phyloP scores from a whole-genome alignment of 2,113 vertebrate genomes.

The Halichoeres trimaculatus region DNA sequence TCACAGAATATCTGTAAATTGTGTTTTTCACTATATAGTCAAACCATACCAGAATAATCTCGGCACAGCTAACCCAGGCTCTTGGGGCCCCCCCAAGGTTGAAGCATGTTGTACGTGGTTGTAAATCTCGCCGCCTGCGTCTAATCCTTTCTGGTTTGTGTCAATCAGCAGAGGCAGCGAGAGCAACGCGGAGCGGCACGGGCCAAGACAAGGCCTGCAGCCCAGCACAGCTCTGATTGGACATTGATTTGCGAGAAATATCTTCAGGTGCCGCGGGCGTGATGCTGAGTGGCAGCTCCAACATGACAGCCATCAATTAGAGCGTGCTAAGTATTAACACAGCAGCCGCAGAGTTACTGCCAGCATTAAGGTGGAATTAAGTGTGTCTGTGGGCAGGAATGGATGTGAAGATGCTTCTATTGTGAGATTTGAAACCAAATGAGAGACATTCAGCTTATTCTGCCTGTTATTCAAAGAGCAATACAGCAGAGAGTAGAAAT shows the following conservation, averaged over 20 bases:
- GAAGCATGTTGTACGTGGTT: background rate
- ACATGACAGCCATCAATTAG: slow-evolving; percentile 58
- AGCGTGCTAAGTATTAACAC: slow-evolving; percentile 23
- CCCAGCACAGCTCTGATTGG: slow-evolving; percentile 38
- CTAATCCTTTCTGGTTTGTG: background rate
- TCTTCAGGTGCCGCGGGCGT: slow-evolving; percentile 16
- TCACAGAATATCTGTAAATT: too few species aligned
- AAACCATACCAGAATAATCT: background rate
- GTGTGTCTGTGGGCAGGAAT: slow-evolving; percentile 27
- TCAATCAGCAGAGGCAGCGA: slow-evolving; percentile 6
- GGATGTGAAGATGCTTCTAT: slow-evolving; percentile 28
- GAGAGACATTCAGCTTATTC: slow-evolving; percentile 26
- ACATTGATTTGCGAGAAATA: slow-evolving; percentile 71
- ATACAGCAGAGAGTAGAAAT: slow-evolving; percentile 34
- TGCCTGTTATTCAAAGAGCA: slow-evolving; percentile 40
- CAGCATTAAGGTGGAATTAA: slow-evolving; percentile 23
- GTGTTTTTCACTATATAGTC: background rate
- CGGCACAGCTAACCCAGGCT: background rate
- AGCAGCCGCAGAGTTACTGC: slow-evolving; percentile 7
- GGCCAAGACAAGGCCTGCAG: slow-evolving; percentile 10
- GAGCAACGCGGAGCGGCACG: background rate
- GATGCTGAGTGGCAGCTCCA: slow-evolving; percentile 46
- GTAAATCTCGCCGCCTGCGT: background rate
- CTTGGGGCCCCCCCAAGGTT: background rate
- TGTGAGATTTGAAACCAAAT: slow-evolving; percentile 46